Evolutionary conservation across 2,113 vertebrate genomes (phyloP).

Genomic region (Alligator sinensis): DNA sequence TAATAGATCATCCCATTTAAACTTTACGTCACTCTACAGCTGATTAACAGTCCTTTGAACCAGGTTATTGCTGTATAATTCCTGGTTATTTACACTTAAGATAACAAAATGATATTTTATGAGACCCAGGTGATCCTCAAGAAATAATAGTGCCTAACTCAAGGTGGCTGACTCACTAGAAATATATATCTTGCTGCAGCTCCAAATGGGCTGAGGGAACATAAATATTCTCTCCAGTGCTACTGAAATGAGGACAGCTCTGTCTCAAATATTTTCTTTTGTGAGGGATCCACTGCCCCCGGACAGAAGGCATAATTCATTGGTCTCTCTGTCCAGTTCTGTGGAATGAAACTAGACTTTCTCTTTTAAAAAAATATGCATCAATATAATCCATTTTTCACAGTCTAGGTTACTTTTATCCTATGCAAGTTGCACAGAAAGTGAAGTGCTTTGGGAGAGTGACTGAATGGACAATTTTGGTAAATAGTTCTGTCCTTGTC

Average conservation of each 20-base stretch:
- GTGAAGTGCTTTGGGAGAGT: neutral
- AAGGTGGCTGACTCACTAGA: neutral
- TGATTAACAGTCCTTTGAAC: slow-evolving; percentile 1
- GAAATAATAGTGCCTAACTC: neutral
- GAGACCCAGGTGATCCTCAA: neutral
- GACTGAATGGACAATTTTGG: neutral
- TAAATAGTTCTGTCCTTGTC: slow-evolving; percentile 4
- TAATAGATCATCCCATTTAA: neutral
- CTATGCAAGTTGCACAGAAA: slow-evolving; percentile 1
- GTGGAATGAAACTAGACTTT: neutral
- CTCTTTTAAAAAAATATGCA: neutral
- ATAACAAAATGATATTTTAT: neutral
- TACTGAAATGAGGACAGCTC: neutral
- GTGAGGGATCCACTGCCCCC: neutral
- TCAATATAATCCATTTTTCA: neutral
- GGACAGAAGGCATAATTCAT: neutral
- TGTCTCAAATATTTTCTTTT: neutral
- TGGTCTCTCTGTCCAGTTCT: neutral
- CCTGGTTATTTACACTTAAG: neutral
- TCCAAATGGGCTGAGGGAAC: neutral
- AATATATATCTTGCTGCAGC: fast-evolving
- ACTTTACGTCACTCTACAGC: neutral
- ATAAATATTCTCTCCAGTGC: neutral
- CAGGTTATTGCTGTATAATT: neutral
- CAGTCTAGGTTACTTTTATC: neutral